Evolutionary conservation across 1,140 invertebrate species (phyloP).

Genomic region (Calephelis nemesis): DNA sequence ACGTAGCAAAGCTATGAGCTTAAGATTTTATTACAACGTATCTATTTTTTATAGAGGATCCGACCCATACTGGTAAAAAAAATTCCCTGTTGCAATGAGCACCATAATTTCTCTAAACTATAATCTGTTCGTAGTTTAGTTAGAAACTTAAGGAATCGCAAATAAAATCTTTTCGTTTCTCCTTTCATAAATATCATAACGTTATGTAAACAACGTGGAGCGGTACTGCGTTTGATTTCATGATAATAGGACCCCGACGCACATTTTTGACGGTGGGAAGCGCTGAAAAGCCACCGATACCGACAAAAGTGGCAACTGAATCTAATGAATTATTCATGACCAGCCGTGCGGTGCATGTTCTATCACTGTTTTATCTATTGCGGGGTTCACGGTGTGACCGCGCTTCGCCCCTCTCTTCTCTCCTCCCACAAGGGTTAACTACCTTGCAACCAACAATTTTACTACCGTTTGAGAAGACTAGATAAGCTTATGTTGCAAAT

Average conservation of each 20-base stretch:
- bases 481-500: slow-evolving; percentile 69
- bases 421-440: slow-evolving; percentile 71
- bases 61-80: no score
- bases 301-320: slow-evolving; percentile 77
- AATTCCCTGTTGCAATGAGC: no score
- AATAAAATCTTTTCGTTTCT: background rate
- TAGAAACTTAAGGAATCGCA: no score
- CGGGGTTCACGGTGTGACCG: slow-evolving; percentile 54
- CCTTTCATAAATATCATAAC: slow-evolving; percentile 5
- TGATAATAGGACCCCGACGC: slow-evolving; percentile 67
- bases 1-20: no score
- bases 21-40: no score
- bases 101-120: no score
- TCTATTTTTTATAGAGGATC: no score
- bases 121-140: no score
- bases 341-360: slow-evolving; percentile 75
- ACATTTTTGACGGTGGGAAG: slow-evolving; percentile 73
- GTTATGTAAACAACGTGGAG: slow-evolving; percentile 18
- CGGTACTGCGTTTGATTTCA: slow-evolving; percentile 42
- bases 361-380: slow-evolving; percentile 79
- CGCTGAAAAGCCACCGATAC: slow-evolving; percentile 77
- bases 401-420: slow-evolving; percentile 44
- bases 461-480: slow-evolving; percentile 73
- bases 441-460: slow-evolving; percentile 75
- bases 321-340: slow-evolving; percentile 78